Evolutionary conservation across 1,140 invertebrate species (phyloP).

Genomic region (Brachystomella parvula): DNA sequence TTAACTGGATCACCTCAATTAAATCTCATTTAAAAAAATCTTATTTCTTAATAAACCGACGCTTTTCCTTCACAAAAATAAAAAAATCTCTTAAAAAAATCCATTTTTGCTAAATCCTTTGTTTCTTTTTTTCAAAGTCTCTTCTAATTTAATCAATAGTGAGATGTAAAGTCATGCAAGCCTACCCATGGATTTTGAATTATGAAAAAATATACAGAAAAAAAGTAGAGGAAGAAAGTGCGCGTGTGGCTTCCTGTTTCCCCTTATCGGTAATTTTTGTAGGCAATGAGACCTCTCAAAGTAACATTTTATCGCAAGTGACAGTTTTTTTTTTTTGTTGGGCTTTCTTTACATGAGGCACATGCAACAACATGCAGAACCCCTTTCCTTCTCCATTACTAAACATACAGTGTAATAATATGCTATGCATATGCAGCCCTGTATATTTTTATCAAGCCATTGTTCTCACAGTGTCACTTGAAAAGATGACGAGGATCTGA

Average conservation of each 20-base stretch:
- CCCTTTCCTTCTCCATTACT: constrained; percentile 3
- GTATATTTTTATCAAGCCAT: background rate
- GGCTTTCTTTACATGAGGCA: background rate
- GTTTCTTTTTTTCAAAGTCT: too few species aligned
- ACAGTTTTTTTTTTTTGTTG: constrained; percentile 12
- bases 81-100: too few species aligned
- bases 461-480: background rate
- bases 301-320: constrained; percentile 14
- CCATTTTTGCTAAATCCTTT: too few species aligned
- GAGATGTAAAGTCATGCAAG: too few species aligned
- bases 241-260: constrained; percentile 1
- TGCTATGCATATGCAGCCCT: background rate
- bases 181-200: too few species aligned
- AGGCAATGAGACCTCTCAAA: constrained; percentile 2
- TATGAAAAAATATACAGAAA: too few species aligned
- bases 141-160: too few species aligned
- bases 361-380: background rate
- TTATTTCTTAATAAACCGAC: too few species aligned
- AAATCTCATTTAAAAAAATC: too few species aligned
- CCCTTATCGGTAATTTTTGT: background rate
- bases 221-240: background rate
- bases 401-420: background rate
- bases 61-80: too few species aligned
- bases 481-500: background rate
- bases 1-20: too few species aligned